Percentiles rank a stretch among this genome's conserved stretches.
Conservation (phyloP, 2,113 vertebrate species). For the Paramormyrops kingsleyae region DNA sequence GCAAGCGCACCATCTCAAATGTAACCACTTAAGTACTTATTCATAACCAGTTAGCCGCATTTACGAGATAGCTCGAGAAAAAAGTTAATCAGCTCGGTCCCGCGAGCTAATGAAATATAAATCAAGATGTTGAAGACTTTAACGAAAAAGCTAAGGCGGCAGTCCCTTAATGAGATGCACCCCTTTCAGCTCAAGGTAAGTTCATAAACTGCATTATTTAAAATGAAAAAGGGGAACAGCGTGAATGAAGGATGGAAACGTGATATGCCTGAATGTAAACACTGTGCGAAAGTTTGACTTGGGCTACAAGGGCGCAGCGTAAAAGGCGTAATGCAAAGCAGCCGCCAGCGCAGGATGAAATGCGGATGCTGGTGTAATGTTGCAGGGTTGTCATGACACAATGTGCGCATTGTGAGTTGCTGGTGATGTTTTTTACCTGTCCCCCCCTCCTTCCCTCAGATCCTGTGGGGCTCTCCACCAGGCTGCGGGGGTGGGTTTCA, state of each 20-base stretch:
- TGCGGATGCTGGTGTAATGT: not conserved
- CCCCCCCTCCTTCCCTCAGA: not conserved
- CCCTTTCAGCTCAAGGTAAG: conserved; percentile 85
- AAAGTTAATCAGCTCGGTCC: conserved; percentile 31
- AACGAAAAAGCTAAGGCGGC: conserved; percentile 82
- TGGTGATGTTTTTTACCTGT: not conserved
- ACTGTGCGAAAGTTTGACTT: not conserved
- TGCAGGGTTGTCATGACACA: not conserved
- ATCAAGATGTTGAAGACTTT: conserved; percentile 73
- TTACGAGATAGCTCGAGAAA: not conserved
- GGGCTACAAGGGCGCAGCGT: not conserved
- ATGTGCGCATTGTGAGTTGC: not conserved
- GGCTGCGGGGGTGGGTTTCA: conserved; percentile 4
- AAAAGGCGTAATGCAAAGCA: not conserved
- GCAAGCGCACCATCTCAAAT: not conserved
- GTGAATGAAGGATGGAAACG: not conserved
- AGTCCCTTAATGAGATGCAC: conserved; percentile 80
- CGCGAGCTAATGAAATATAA: conserved; percentile 14
- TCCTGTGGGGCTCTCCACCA: not conserved
- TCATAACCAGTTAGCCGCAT: not conserved
- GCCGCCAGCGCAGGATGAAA: not conserved
- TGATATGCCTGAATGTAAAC: not conserved
- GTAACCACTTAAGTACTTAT: not conserved
- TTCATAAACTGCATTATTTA: not conserved
- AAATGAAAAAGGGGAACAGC: not conserved